A percentile compares a stretch with the other conserved stretches of the same genome.
Conservation (phyloP, 1,140 invertebrate genomes). For the Drosophila repletoides region DNA sequence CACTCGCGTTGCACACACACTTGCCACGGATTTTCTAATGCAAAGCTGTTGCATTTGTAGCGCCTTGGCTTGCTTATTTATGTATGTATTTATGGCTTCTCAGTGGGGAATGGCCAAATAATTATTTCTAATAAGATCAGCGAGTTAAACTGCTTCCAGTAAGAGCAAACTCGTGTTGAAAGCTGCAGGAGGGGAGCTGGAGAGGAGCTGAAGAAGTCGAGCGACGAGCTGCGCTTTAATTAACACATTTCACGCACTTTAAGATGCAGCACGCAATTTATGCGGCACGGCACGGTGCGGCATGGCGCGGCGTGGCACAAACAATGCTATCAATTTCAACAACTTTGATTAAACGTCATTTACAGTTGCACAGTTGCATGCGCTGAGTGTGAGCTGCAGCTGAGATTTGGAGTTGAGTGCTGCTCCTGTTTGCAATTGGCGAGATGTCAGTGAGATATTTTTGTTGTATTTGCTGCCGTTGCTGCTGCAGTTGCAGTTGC, state of each 20-base stretch:
- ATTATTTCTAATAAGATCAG: conserved; percentile 52
- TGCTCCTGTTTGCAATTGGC: conserved; percentile 50
- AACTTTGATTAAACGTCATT: conserved; percentile 81
- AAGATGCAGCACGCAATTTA: conserved; percentile 72
- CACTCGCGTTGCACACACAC: not conserved
- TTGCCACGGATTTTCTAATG: conserved; percentile 49
- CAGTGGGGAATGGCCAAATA: conserved; percentile 35
- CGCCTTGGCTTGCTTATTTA: conserved; percentile 32
- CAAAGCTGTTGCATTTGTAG: conserved; percentile 60
- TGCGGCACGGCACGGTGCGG: too few species aligned
- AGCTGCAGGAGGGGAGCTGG: conserved; percentile 27
- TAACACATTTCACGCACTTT: conserved; percentile 68
- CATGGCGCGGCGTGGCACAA: conserved; percentile 48
- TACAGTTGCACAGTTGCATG: conserved; percentile 63
- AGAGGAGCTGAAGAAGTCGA: conserved; percentile 1
- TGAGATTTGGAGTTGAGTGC: conserved; percentile 34
- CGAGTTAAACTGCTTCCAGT: too few species aligned
- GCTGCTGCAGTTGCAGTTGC: conserved; percentile 12
- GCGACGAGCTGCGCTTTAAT: conserved; percentile 47
- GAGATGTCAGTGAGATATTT: conserved; percentile 57
- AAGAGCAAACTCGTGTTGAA: too few species aligned
- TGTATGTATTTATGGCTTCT: conserved; percentile 64
- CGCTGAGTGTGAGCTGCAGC: conserved; percentile 27
- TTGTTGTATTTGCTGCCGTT: conserved; percentile 11
- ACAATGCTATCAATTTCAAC: conserved; percentile 81